Percentiles rank a stretch among this genome's conserved stretches.
These are phyloP conservation scores for Sebastes matsubarae DNA, from an alignment of 2,797 vertebrate genomes.

Conservation along the genomic window DNA sequence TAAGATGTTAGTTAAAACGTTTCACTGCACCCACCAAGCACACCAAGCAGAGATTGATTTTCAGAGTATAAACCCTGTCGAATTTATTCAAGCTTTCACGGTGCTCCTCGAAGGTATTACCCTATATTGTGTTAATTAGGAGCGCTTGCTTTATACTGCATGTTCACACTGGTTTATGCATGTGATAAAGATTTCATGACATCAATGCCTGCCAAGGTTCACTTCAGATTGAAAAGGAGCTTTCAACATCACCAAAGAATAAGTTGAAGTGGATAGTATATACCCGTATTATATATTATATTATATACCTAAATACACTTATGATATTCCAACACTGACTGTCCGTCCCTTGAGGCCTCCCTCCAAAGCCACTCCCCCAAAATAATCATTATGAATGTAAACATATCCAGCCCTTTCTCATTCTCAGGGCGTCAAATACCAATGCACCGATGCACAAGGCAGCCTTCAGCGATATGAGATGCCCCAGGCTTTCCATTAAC, in stretches of 20 bases:
- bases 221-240: background rate
- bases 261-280: background rate
- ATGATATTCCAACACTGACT: background rate
- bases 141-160: conserved; percentile 14
- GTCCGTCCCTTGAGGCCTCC: no score
- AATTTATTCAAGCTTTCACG: conserved; percentile 35
- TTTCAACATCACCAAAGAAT: conserved; percentile 1
- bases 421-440: no score
- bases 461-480: no score
- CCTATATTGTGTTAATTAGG: conserved; percentile 55
- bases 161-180: conserved; percentile 26
- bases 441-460: no score
- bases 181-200: conserved; percentile 57
- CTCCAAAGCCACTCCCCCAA: no score
- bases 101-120: conserved; percentile 16
- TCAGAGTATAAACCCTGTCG: conserved; percentile 30
- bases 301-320: background rate
- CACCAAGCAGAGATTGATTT: conserved; percentile 44
- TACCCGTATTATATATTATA: no score
- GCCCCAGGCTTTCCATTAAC: no score
- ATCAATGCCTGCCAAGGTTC: conserved; percentile 1
- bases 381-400: no score
- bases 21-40: conserved; percentile 11
- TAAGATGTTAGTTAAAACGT: conserved; percentile 44
- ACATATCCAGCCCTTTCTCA: no score